Base-by-base conservation (phyloP, 53 echinoderm and acorn worm species). In the Echinarachnius parma region DNA sequence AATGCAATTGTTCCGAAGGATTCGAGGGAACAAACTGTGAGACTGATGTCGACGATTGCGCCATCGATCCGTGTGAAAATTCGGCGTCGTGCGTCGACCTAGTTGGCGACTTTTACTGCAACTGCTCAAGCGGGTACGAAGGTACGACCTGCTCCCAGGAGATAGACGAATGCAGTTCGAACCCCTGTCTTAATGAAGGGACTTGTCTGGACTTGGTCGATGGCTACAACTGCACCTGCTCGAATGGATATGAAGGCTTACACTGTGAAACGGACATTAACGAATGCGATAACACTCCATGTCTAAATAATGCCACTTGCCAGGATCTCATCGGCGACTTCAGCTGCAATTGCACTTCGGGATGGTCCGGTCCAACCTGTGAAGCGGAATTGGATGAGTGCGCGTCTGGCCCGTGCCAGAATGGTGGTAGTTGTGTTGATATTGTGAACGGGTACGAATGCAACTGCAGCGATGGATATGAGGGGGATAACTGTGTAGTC, bases 361-460 rank as follows among this genome's bases (percentile, higher is more conserved):
- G 67, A 5, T 50, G 48, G 19, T 32, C 18, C 0, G 68, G 69
- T 4, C n/a, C 20, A 0, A n/a, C 54, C 31, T 67, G 69, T 28
- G 39, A 68, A 10, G 11, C 23, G 8, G 80, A 80, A 36, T 46
- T 21, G 24, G 20, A 54, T 26, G 49, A 68, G 50, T 75, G 75
- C 42, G 0, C 10, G 7, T 57, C 57, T 75, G 33, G 57, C 5
- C 64, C 64, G 13, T 46, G 64, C 28, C 46, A 81, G 32, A 81
- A 81, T 71, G 72, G 60, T 18, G 81, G 44, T 14, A 60, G 34
- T 0, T 81, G 82, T 21, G 16, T 1, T 24, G 66, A 66, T 31
- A 19, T 23, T 4, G 5, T 52, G 21, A 5, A 27, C 37, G 37
- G 36, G 22, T 81, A 53, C 36, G 50, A 25, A 35, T 81, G 81